Base-by-base conservation (phyloP, 2,113 vertebrate species). In the Anseranas semipalmata region DNA sequence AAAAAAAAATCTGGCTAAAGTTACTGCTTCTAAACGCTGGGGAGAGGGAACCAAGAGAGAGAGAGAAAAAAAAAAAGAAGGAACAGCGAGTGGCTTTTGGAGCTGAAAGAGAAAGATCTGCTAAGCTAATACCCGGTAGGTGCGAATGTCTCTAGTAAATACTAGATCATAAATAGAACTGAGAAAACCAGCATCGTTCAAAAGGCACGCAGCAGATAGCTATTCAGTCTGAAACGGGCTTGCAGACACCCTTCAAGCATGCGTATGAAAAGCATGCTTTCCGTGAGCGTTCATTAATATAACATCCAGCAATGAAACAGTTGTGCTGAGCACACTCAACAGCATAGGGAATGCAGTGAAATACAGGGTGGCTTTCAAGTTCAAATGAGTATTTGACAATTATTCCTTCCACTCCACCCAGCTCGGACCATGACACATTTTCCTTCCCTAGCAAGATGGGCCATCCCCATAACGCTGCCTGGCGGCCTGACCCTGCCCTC, bases 111-210 rank as follows among this genome's bases (percentile, higher is more conserved):
- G 89, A 79, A 87, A 95, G 52, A 90, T 70, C 72, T 83, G 77
- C 95, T 94, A 89, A 89, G 67, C 63, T 96, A 90, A 93, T 93
- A 78, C 19, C 77, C 68, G 52, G 55, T 56, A 89, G 85, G 83
- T 78, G 81, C 8, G 80, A 84, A 89, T 21, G 21, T 93, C 79
- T 96, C 87, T 89, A 90, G 78, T 85, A 97, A 97, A 96, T 87
- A 93, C 85, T 75, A 74, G 30, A 60, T 72, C 89, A 74, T 75
- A 95, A 86, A 93, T 84, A 93, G 83, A 80, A 52, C 70, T 81
- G 77, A 79, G 90, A 87, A 87, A 76, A 78, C 53, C 52, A 75
- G 35, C 1, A 10, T 45, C 0, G 27, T 68, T 86, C 55, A 67
- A 67, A 86, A 72, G 62, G 46, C 60, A 30, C 17, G 20, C 46